Conservation (phyloP, 2,797 vertebrate genomes). For the Pristis pectinata region DNA sequence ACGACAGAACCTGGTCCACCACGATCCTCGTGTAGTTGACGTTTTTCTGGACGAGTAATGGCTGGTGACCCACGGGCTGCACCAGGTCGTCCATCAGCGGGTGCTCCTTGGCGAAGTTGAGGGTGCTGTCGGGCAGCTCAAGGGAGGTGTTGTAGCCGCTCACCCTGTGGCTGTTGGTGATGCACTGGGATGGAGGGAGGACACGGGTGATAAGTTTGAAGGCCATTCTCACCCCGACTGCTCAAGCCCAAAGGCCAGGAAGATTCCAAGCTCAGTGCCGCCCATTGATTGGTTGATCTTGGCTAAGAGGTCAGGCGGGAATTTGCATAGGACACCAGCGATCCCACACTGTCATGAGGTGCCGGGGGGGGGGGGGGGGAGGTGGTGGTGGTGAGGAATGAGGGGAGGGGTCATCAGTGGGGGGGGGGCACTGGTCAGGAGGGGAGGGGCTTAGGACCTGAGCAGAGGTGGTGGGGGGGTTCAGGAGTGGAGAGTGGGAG, state of each 20-base stretch:
- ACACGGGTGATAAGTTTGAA: too few species aligned
- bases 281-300: neutral
- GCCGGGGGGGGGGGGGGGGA: too few species aligned
- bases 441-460: too few species aligned
- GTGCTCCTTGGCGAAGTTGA: slow-evolving; percentile 97
- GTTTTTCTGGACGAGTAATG: slow-evolving; percentile 81
- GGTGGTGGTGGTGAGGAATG: too few species aligned
- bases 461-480: too few species aligned
- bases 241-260: neutral
- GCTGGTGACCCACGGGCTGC: slow-evolving; percentile 59
- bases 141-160: slow-evolving; percentile 78
- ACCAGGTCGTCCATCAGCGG: slow-evolving; percentile 83
- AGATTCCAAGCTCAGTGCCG: neutral
- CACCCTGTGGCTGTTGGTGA: slow-evolving; percentile 77
- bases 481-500: too few species aligned
- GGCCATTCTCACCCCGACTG: too few species aligned
- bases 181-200: slow-evolving; percentile 64
- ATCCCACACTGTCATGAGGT: too few species aligned
- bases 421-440: too few species aligned
- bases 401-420: too few species aligned
- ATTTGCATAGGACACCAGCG: too few species aligned
- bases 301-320: neutral
- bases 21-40: slow-evolving; percentile 86
- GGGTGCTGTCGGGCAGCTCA: slow-evolving; percentile 84
- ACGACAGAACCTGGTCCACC: slow-evolving; percentile 68